phyloP scores from a whole-genome alignment of 2,888 invertebrate species.

The Cantharis rufa region DNA sequence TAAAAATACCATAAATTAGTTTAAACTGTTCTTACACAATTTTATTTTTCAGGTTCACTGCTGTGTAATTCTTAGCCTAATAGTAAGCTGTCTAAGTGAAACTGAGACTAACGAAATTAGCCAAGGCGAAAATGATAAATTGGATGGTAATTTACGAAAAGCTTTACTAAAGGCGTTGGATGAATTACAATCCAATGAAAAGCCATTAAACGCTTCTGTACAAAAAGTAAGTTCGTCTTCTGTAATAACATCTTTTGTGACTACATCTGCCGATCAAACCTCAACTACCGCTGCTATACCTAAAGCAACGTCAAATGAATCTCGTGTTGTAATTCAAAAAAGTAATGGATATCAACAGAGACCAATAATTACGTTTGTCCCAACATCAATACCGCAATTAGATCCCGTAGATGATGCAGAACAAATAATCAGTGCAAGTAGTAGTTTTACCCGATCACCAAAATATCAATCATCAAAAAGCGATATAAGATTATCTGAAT shows the following conservation, averaged over 20 bases:
- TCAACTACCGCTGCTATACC: slow-evolving; percentile 17
- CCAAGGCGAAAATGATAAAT: slow-evolving; percentile 59
- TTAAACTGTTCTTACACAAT: neutral
- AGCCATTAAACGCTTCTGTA: slow-evolving; percentile 37
- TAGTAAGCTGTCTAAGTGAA: neutral
- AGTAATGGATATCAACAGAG: slow-evolving; percentile 45
- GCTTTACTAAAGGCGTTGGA: slow-evolving; percentile 77
- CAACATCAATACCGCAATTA: slow-evolving; percentile 7
- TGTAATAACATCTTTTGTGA: neutral
- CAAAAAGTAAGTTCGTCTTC: neutral
- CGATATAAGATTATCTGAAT: neutral
- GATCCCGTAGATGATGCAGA: slow-evolving; percentile 38
- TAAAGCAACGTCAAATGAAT: slow-evolving; percentile 32
- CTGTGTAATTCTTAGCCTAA: neutral
- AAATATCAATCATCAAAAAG: slow-evolving; percentile 6
- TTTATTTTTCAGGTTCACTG: slow-evolving; percentile 2
- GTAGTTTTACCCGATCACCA: slow-evolving; percentile 36
- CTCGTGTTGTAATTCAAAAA: slow-evolving; percentile 46
- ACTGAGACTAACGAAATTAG: slow-evolving; percentile 54
- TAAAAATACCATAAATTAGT: too few species aligned
- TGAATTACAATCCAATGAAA: slow-evolving; percentile 69
- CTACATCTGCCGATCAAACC: slow-evolving; percentile 19
- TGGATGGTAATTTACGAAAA: slow-evolving; percentile 75
- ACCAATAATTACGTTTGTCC: slow-evolving; percentile 38
- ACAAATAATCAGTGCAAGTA: slow-evolving; percentile 47